Percentiles rank a stretch among this genome's conserved stretches.
Evolutionary conservation across 2,888 invertebrate species (phyloP).

Genomic region (Amblyjoppa proteus): DNA sequence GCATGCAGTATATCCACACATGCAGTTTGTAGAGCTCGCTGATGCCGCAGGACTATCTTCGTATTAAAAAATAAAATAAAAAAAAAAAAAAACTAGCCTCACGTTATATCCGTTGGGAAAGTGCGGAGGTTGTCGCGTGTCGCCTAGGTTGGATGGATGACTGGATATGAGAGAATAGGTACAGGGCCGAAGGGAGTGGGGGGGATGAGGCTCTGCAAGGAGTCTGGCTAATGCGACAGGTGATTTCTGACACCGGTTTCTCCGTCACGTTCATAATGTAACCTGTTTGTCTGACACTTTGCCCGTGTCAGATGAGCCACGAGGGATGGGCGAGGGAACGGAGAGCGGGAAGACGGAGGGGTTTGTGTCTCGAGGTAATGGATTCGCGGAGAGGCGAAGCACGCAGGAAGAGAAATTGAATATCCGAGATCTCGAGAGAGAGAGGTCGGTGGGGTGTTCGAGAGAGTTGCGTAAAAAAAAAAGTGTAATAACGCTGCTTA

Average conservation of each 20-base stretch:
- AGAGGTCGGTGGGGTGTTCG: neutral
- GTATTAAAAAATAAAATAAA: no score
- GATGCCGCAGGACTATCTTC: no score
- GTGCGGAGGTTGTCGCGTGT: no score
- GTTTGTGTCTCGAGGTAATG: slow-evolving; percentile 53
- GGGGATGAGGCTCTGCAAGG: slow-evolving; percentile 46
- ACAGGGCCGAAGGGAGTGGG: neutral
- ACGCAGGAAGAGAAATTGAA: slow-evolving; percentile 60
- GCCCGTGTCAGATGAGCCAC: slow-evolving; percentile 57
- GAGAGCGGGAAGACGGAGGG: neutral
- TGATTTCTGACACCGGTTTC: slow-evolving; percentile 71
- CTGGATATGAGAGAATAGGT: slow-evolving; percentile 18
- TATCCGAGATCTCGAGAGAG: slow-evolving; percentile 36
- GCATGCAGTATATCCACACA: no score
- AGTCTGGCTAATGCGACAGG: slow-evolving; percentile 69
- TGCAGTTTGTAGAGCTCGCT: no score
- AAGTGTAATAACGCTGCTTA: neutral
- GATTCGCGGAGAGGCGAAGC: slow-evolving; percentile 48
- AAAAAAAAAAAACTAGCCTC: no score
- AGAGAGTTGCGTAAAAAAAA: neutral
- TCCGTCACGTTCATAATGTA: slow-evolving; percentile 69
- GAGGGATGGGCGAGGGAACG: slow-evolving; percentile 13
- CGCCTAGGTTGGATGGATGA: neutral
- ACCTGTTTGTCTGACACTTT: slow-evolving; percentile 71
- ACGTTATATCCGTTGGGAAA: no score